phyloP scores from a whole-genome alignment of 2,797 vertebrate species.

The Alectoris magna region DNA sequence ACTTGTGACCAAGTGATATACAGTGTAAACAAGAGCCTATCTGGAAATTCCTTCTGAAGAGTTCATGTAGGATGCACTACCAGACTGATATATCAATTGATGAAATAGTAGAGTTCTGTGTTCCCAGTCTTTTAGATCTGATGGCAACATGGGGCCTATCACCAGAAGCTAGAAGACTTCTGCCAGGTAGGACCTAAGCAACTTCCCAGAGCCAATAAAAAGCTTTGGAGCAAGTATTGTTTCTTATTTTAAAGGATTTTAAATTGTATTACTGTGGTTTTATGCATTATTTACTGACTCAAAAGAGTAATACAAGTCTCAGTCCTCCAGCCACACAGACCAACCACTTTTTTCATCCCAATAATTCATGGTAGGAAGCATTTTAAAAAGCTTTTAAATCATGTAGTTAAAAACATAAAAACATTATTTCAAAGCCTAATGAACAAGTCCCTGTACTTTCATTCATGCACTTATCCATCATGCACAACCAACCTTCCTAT shows the following conservation, averaged over 20 bases:
- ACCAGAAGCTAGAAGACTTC: background rate
- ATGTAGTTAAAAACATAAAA: conserved; percentile 8
- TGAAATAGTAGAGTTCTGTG: background rate
- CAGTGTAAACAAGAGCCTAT: background rate
- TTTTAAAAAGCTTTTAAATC: conserved; percentile 16
- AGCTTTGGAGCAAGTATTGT: background rate
- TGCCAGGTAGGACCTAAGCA: background rate
- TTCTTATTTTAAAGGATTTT: conserved; percentile 28
- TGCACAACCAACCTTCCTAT: background rate
- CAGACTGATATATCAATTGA: background rate
- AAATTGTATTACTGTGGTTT: conserved; percentile 16
- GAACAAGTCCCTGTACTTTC: background rate
- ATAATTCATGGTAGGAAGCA: background rate
- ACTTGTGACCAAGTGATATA: fast-evolving
- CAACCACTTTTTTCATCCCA: background rate
- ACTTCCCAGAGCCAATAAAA: background rate
- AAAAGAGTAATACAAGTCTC: conserved; percentile 1
- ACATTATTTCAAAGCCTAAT: background rate
- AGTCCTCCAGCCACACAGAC: background rate
- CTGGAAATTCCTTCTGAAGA: background rate
- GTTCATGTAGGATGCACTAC: background rate
- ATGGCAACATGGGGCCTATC: background rate
- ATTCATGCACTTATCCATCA: background rate
- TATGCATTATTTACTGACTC: conserved; percentile 50
- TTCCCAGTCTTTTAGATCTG: background rate